Base-by-base conservation (phyloP, 2,797 vertebrate species). In the Acrocephalus scirpaceus region DNA sequence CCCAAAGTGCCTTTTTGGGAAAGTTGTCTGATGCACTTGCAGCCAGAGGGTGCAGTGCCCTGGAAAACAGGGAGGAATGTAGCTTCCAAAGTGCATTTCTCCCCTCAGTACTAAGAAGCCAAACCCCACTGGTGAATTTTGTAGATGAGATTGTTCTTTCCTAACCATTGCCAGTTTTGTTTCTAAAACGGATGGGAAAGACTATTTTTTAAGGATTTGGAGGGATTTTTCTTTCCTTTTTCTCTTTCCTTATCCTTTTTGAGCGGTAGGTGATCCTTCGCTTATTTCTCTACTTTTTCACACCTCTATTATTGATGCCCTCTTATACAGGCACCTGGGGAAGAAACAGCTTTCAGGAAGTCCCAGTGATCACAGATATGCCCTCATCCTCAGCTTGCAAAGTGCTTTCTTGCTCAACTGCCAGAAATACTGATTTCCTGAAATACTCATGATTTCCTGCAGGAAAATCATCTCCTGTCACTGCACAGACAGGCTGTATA, bases 1-100 rank as follows among this genome's bases (percentile, higher is more conserved):
- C 73, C 92, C 71, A 34, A 95, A 96, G 91, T 79, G 58, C 77
- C 75, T 70, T 79, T 80, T 90, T 79, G 90, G 79, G 86, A 78
- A 90, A 78, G 83, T 2, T 91, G 36, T 38, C 67, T 32, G 70
- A 81, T 72, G 66, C 20, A 12, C 78, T 86, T 7, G 4, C 65
- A 88, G 54, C 44, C 29, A 69, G 64, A 86, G 64, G 62, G 45
- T 88, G 73, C 79, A 90, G 56, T 53, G 67, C 67, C 50, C 90
- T 94, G 90, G 74, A 88, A 93, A 85, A 42, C n/a, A 86, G 22
- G 16, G 48, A 79, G 30, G 4, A 79, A 19, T 8, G 3, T 1
- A 50, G 17, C 30, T 90, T 84, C 67, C 17, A 15, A 76, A 81
- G 64, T 30, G 16, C 22, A 15, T 64, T 82, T 83, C 17, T 1